Evolutionary conservation across 2,888 invertebrate genomes (phyloP).

Genomic region (Euphydryas editha): DNA sequence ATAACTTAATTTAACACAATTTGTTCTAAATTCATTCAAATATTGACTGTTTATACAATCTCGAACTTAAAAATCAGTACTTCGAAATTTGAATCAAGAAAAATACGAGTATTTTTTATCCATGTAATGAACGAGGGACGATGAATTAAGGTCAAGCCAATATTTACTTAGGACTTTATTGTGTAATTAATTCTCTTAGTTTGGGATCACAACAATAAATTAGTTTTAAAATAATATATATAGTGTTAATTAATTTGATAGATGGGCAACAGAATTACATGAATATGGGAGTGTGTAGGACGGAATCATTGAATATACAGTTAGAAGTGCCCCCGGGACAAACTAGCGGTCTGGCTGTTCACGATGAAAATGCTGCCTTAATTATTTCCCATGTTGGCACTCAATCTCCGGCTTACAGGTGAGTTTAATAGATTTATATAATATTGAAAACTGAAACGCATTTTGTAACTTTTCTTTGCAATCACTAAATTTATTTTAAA

Average conservation of each 20-base stretch:
- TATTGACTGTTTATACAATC: not conserved
- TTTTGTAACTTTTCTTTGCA: too few relatives aligned
- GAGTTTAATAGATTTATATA: conserved; percentile 12
- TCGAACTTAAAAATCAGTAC: conserved; percentile 3
- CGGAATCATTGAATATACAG: conserved; percentile 73
- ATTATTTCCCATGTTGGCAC: conserved; percentile 72
- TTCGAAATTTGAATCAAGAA: conserved; percentile 14
- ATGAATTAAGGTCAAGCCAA: conserved; percentile 32
- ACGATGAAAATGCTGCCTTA: conserved; percentile 68
- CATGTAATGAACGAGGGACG: conserved; percentile 21
- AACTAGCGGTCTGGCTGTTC: conserved; percentile 71
- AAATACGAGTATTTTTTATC: conserved; percentile 41
- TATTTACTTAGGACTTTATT: conserved; percentile 45
- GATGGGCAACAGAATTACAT: conserved; percentile 74
- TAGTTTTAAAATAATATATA: conserved; percentile 5
- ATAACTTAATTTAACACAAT: too few relatives aligned
- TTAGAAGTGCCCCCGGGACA: conserved; percentile 77
- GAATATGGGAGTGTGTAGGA: conserved; percentile 75
- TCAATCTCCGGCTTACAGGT: conserved; percentile 78
- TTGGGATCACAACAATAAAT: conserved; percentile 27
- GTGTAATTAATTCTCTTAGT: conserved; percentile 38
- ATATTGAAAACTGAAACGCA: too few relatives aligned
- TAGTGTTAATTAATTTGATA: conserved; percentile 30
- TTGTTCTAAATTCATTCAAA: not conserved
- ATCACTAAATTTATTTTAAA: too few relatives aligned